A percentile compares a stretch with the other conserved stretches of the same genome.
phyloP scores from a whole-genome alignment of 2,113 vertebrate species.

The Raja brachyura region DNA sequence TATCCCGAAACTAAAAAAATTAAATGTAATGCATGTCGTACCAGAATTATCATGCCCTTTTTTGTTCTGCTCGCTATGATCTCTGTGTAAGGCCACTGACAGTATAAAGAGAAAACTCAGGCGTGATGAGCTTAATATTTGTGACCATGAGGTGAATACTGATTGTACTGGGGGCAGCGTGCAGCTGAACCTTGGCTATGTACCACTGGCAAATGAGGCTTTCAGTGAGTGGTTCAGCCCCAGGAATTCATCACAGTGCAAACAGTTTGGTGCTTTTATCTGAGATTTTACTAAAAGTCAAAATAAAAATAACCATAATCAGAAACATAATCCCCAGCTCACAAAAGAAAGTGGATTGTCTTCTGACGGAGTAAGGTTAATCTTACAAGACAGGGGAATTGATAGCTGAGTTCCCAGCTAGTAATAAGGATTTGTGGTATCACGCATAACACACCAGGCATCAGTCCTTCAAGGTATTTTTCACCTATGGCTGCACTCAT shows the following conservation, averaged over 20 bases:
- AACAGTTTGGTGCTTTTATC: background rate
- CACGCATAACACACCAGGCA: background rate
- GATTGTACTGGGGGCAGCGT: background rate
- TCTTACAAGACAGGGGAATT: background rate
- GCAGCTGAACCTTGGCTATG: background rate
- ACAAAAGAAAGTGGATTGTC: background rate
- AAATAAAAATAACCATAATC: background rate
- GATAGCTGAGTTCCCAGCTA: background rate
- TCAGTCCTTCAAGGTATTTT: background rate
- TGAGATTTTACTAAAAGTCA: background rate
- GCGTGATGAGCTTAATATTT: background rate
- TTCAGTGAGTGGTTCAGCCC: background rate
- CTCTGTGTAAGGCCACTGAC: background rate
- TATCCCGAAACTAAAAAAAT: too few relatives aligned
- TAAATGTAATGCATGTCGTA: too few relatives aligned
- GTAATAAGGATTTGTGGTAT: background rate
- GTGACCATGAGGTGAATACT: background rate
- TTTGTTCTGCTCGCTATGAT: background rate
- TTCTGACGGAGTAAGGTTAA: background rate
- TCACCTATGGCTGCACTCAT: background rate
- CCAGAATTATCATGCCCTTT: background rate
- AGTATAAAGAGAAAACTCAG: background rate
- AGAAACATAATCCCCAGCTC: background rate
- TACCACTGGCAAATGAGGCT: too few relatives aligned
- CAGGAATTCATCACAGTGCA: background rate